Evolutionary conservation across 2,113 vertebrate genomes (phyloP), one percentile per base, ranked within the genome.

Genomic region (Oophaga pumilio): DNA sequence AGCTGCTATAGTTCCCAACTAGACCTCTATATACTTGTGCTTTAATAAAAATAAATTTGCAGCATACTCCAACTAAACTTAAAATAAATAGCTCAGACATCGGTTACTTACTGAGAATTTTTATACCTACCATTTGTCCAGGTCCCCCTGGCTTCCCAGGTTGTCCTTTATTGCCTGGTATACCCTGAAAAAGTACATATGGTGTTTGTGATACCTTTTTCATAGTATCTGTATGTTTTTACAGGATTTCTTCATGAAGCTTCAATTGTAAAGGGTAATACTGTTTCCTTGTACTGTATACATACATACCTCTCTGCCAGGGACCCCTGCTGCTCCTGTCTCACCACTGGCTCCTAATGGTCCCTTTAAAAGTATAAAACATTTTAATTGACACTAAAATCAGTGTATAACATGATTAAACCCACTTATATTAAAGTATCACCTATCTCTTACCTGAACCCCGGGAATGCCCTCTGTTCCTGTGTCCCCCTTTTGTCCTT

Each of bases 391-490:
- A 53, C 4, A 20, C 66, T 8, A 15, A 9, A 56, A 33, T 53
- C 57, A 18, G 0, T 14, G 8, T 33, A 80, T 1, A 26, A 17
- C 24, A 79, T 53, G 12, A 53, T 24, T 26, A 20, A 8, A 20
- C 10, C 76, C 73, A 26, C 28, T 17, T 28, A 57, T 79, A 79
- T 17, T 28, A 80, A 80, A 11, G 5, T 6, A 0, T 59, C 13
- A 33, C 17, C 8, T 59, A 26, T 24, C 10, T 12, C 57, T 89
- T 85, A 97, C 97, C 95, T 94, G 92, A 64, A 20, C 69, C 81
- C 97, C 96, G 2, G 89, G 89, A 26, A 94, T 91, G 24, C 96
- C 97, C 89, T 94, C 95, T 6, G 57, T 22, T 7, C 96, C 96
- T 0, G 2, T 81, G 0, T 80, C 89, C 5, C 97, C 97, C 43